phyloP scores from a whole-genome alignment of 2,797 vertebrate species.

The Neostethus bicornis region DNA sequence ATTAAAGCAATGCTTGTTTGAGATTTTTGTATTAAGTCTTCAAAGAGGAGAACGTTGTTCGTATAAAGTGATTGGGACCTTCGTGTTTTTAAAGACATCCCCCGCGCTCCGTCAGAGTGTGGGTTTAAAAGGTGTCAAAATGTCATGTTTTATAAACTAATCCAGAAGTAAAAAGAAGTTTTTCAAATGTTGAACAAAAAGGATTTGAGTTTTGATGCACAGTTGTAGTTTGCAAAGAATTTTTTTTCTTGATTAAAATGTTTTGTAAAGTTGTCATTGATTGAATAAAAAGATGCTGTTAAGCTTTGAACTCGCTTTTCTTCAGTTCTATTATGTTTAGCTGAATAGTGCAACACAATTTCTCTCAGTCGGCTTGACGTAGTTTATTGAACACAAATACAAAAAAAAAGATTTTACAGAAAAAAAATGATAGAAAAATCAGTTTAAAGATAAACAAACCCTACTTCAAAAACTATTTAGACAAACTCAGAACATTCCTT shows the following conservation, averaged over 20 bases:
- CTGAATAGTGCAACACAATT: too few species aligned
- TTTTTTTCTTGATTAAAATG: constrained; percentile 86
- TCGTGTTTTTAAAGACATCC: constrained; percentile 66
- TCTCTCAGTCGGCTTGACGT: too few species aligned
- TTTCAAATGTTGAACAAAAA: constrained; percentile 57
- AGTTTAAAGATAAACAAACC: too few species aligned
- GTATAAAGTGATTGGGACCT: constrained; percentile 65
- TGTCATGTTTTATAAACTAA: constrained; percentile 92
- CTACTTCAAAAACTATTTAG: too few species aligned
- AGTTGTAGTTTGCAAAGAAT: constrained; percentile 87
- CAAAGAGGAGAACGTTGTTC: constrained; percentile 48
- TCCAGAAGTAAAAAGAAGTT: constrained; percentile 83
- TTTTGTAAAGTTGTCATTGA: constrained; percentile 85
- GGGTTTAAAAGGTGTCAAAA: constrained; percentile 74
- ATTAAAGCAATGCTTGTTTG: constrained; percentile 65
- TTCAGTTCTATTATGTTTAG: background rate
- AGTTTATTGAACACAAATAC: too few species aligned
- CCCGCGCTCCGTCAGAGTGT: constrained; percentile 72
- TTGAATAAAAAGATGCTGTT: constrained; percentile 86
- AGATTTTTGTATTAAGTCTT: constrained; percentile 62
- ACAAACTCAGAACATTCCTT: too few species aligned
- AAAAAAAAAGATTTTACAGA: too few species aligned
- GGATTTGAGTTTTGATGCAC: constrained; percentile 81
- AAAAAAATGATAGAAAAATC: too few species aligned
- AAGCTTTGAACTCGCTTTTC: constrained; percentile 44